Base-by-base conservation (phyloP, 1,140 invertebrate species). In the Bombyx mandarina region DNA sequence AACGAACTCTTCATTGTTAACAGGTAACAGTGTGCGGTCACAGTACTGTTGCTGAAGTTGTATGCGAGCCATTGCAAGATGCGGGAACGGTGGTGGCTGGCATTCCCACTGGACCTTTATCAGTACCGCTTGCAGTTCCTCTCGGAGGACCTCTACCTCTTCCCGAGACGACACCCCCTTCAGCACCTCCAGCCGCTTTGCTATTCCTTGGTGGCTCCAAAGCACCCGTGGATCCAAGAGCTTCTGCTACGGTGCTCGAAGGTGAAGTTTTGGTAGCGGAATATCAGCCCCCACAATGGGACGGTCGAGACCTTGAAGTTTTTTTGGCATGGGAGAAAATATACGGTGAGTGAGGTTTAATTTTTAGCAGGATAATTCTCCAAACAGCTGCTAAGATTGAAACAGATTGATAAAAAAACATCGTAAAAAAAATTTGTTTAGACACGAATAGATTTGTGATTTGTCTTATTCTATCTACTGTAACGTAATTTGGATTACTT, bases 181-280 rank as follows among this genome's bases (percentile, higher is more conserved):
- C 62, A 1, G 67, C 79, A 9, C 86, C 90, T 9, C 91, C 89
- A 47, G 89, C 82, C 6, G 89, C 89, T 8, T 71, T 91, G 43
- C 75, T 93, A 3, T 89, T 91, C 56, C 88, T 93, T 35, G 91
- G 91, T 22, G 91, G 91, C 7, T 92, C 91, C 2, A 89, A 90
- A 68, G 91, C 91, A 49, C 89, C 90, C 48, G 89, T 92, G 18
- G 90, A 92, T 65, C 89, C 89, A 0, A 86, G 89, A 35, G 89
- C 91, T 5, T 88, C 89, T 44, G 90, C 91, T 7, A 71, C 83
- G 12, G 82, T 89, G 0, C 71, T 92, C 54, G 90, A 91, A 65
- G 91, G 91, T 3, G 91, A 92, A 71, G 88, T 92, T 3, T 66
- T 92, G n/a, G 85, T 92, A 9, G 86, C 91, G 54, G 90, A 92